Base-by-base conservation (phyloP, 1,140 invertebrate genomes). In the Leptopilina boulardi region DNA sequence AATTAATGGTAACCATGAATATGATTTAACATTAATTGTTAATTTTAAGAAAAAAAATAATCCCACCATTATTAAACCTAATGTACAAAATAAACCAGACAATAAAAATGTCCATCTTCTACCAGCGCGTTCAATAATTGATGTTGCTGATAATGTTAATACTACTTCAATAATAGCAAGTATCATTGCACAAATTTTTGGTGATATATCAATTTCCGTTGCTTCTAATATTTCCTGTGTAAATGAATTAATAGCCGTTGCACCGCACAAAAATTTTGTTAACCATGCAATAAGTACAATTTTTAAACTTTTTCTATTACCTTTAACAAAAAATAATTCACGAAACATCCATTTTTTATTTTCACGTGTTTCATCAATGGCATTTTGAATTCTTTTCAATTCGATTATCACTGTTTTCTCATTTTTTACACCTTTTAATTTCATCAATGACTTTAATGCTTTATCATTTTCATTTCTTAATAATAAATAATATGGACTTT, bases 301-400 rank as follows among this genome's bases (percentile, higher is more conserved):
- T 8, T 3, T 51, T 4, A 51, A n/a, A 51, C 47, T n/a, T 5
- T 18, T 51, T 51, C 47, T 1, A 18, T 51, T 51, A 5, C 47
- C 47, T 18, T 51, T 51, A 4, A n/a, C 3, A 8, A n/a, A 51
- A 18, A 51, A 51, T n/a, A 51, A 51, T 51, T 51, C 47, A n/a
- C 47, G n/a, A 51, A 51, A 51, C 47, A 51, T n/a, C 15, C 15
- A 18, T 51, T 51, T 51, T 51, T 18, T 51, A 51, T 51, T 51
- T 4, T 51, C 13, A 5, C 47, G n/a, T 18, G n/a, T 51, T 5
- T 51, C 47, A 5, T 51, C 15, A 6, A 51, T n/a, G 2, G 47
- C 47, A 51, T 3, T 51, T 18, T 51, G 47, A 18, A 51, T 51
- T 51, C 47, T 51, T 6, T 51, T n/a, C 47, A 51, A 13, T 66